phyloP scores from a whole-genome alignment of 2,113 vertebrate genomes.

The Australoheros scitulus region DNA sequence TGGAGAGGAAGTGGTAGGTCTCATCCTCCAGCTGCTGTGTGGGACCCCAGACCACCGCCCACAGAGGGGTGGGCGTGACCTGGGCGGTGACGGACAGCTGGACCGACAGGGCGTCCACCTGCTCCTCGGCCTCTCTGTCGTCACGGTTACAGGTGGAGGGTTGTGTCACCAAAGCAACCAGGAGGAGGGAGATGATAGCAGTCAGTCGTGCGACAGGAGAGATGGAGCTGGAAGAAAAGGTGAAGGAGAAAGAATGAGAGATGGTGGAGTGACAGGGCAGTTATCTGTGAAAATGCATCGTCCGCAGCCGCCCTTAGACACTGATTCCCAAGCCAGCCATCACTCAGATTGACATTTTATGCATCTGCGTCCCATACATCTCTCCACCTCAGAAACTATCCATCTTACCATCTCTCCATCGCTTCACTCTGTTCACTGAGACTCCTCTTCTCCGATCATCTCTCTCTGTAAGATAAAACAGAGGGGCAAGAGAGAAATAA shows the following conservation, averaged over 20 bases:
- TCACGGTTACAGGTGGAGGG: constrained; percentile 75
- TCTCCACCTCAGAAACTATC: constrained; percentile 43
- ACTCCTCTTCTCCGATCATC: constrained; percentile 78
- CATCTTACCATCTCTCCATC: constrained; percentile 85
- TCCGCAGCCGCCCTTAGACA: constrained; percentile 38
- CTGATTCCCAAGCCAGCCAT: constrained; percentile 50
- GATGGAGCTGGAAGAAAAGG: constrained; percentile 76
- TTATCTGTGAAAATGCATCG: constrained; percentile 52
- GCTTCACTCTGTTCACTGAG: constrained; percentile 81
- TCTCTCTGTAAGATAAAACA: constrained; percentile 69
- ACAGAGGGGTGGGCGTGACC: constrained; percentile 81
- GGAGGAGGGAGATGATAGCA: constrained; percentile 76
- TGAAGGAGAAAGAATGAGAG: constrained; percentile 39
- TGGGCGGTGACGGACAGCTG: constrained; percentile 77
- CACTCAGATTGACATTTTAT: constrained; percentile 67
- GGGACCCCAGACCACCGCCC: constrained; percentile 84
- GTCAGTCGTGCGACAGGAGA: constrained; percentile 78
- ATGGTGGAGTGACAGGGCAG: constrained; percentile 39
- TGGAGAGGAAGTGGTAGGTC: constrained; percentile 79
- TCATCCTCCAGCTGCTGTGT: constrained; percentile 81
- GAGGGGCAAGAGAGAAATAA: constrained; percentile 45
- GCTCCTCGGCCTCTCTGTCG: constrained; percentile 68
- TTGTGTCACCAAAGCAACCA: constrained; percentile 70
- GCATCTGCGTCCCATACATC: constrained; percentile 39
- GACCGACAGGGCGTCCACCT: constrained; percentile 67